Conservation (phyloP, 2,797 vertebrate genomes). For the Trichosurus vulpecula region DNA sequence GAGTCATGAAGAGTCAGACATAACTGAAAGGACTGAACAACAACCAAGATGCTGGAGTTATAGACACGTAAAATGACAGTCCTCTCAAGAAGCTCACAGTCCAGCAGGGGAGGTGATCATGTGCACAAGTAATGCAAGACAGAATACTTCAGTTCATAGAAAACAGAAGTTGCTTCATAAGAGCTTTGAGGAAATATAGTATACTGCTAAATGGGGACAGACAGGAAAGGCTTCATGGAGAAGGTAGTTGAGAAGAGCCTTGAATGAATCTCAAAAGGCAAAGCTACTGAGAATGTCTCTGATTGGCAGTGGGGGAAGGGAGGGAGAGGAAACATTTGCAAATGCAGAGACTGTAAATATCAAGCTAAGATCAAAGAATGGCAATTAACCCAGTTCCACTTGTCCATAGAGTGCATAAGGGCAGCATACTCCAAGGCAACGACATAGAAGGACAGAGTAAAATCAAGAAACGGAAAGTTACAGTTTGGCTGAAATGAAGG, state of each 20-base stretch:
- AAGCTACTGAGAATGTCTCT: not conserved
- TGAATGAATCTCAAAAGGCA: not conserved
- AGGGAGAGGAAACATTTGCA: not conserved
- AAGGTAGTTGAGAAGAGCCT: not conserved
- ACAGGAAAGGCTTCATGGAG: not conserved
- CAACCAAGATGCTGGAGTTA: not conserved
- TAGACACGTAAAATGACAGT: not conserved
- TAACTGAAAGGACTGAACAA: no score
- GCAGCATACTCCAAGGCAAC: not conserved
- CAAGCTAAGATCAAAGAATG: not conserved
- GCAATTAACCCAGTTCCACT: not conserved
- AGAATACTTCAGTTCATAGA: not conserved
- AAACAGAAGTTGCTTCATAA: not conserved
- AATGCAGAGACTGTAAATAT: not conserved
- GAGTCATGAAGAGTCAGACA: no score
- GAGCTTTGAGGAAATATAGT: not conserved
- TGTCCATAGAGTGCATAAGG: not conserved
- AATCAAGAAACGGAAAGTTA: not conserved
- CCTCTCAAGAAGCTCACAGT: not conserved
- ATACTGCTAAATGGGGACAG: not conserved
- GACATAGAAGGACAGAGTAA: not conserved
- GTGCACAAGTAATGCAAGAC: not conserved
- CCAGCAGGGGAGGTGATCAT: not conserved
- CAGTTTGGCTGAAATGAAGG: not conserved
- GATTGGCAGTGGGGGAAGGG: no score